A percentile compares a stretch with the other conserved stretches of the same genome.
phyloP scores from a whole-genome alignment of 2,797 vertebrate species.

The Amblyraja radiata region DNA sequence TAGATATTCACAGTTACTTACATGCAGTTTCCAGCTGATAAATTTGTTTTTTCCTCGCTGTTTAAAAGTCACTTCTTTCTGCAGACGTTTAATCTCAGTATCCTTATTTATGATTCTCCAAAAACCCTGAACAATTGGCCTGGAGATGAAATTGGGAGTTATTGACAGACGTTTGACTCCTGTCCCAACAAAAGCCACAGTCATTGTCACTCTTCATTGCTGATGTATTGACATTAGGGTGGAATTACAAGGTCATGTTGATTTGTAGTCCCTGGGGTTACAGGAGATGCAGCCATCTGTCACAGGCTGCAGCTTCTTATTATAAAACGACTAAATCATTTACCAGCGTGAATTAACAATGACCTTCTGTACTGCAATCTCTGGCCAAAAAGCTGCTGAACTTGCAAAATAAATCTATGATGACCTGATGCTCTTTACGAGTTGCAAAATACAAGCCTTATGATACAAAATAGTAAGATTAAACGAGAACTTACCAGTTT shows the following conservation, averaged over 20 bases:
- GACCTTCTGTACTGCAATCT: conserved; percentile 41
- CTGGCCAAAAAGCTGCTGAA: background rate
- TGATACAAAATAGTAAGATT: no score
- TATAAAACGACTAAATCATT: conserved; percentile 46
- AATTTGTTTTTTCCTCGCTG: background rate
- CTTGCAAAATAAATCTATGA: background rate
- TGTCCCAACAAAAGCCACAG: background rate
- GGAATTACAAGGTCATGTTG: conserved; percentile 50
- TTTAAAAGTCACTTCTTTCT: conserved; percentile 36
- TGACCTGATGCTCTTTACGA: background rate
- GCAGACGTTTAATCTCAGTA: conserved; percentile 54
- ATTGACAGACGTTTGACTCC: conserved; percentile 46
- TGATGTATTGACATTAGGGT: conserved; percentile 41
- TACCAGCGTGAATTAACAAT: conserved; percentile 43
- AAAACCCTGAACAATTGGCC: conserved; percentile 54
- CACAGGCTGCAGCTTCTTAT: conserved; percentile 45
- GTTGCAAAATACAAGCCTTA: background rate
- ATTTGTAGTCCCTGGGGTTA: conserved; percentile 48
- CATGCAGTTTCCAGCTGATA: conserved; percentile 31
- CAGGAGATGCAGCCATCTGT: conserved; percentile 45
- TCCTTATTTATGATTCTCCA: conserved; percentile 59
- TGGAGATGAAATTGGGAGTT: conserved; percentile 46
- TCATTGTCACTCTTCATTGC: conserved; percentile 42
- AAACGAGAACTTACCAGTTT: no score
- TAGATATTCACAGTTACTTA: background rate